phyloP scores from a whole-genome alignment of 2,888 invertebrate genomes.

The Tenodera sinensis region DNA sequence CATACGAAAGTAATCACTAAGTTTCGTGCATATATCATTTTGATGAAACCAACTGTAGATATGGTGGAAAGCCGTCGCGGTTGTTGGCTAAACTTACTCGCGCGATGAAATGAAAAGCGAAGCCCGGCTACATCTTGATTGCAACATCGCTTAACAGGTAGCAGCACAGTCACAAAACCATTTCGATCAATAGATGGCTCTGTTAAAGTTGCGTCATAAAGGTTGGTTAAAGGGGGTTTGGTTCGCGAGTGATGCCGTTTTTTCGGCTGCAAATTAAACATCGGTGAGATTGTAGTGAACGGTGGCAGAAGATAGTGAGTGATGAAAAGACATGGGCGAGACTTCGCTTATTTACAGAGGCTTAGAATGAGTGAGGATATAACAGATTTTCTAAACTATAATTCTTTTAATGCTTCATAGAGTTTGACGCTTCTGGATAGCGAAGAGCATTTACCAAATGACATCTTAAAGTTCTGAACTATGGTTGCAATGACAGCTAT shows the following conservation, averaged over 20 bases:
- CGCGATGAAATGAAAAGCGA: no score
- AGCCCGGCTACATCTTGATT: no score
- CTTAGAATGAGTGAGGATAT: background rate
- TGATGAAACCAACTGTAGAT: no score
- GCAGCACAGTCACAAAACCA: background rate
- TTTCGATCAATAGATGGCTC: background rate
- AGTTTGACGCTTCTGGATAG: background rate
- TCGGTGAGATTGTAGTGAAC: background rate
- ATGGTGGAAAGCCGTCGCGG: no score
- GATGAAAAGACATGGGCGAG: background rate
- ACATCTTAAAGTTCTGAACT: conserved; percentile 32
- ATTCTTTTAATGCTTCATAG: background rate
- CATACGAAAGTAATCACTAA: background rate
- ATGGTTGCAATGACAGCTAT: conserved; percentile 53
- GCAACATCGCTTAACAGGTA: background rate
- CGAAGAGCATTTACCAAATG: background rate
- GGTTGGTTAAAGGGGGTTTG: background rate
- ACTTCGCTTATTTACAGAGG: background rate
- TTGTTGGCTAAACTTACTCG: no score
- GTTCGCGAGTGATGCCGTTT: background rate
- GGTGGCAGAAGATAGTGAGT: background rate
- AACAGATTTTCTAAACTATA: background rate
- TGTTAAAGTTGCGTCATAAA: background rate
- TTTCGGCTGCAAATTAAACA: background rate
- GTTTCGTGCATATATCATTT: no score